Evolutionary conservation across 92 coral and sea anemone species (phyloP).

Genomic region (Umimayanthus chanpuru): DNA sequence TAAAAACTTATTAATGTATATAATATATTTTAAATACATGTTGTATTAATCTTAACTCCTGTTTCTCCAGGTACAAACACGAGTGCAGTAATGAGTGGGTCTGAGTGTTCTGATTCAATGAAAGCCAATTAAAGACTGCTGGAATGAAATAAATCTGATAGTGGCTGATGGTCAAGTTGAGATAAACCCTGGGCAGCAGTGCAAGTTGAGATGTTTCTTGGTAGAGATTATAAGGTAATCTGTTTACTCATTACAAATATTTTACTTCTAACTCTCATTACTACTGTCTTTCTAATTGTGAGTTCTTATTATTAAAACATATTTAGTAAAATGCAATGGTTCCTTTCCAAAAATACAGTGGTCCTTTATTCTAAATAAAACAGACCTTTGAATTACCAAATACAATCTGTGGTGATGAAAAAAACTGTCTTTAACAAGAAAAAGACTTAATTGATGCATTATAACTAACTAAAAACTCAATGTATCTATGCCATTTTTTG

Average conservation of each 20-base stretch:
- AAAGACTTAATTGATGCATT: constrained; percentile 22
- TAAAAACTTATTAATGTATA: neutral
- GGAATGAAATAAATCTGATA: too few species aligned
- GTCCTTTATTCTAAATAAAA: constrained; percentile 3
- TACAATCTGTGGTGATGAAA: constrained; percentile 14
- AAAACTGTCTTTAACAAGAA: constrained; percentile 2
- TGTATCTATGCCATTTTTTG: constrained; percentile 17
- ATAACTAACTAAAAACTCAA: constrained; percentile 1
- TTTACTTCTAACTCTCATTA: constrained; percentile 11
- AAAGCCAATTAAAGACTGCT: too few species aligned
- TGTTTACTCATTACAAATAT: too few species aligned
- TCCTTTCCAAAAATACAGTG: constrained; percentile 27
- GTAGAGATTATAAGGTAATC: too few species aligned
- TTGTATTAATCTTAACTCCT: neutral
- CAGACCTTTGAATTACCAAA: neutral
- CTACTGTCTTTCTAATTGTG: neutral
- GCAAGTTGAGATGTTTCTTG: too few species aligned
- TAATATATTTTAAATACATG: neutral
- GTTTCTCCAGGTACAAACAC: neutral
- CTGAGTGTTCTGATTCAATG: too few species aligned
- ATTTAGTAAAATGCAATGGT: constrained; percentile 14
- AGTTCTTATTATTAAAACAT: constrained; percentile 20
- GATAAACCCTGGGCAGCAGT: neutral
- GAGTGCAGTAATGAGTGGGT: too few species aligned
- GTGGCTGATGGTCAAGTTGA: too few species aligned